A percentile compares a stretch with the other conserved stretches of the same genome.
Conservation (phyloP, 2,888 invertebrate species). For the Ormyrus nitidulus region DNA sequence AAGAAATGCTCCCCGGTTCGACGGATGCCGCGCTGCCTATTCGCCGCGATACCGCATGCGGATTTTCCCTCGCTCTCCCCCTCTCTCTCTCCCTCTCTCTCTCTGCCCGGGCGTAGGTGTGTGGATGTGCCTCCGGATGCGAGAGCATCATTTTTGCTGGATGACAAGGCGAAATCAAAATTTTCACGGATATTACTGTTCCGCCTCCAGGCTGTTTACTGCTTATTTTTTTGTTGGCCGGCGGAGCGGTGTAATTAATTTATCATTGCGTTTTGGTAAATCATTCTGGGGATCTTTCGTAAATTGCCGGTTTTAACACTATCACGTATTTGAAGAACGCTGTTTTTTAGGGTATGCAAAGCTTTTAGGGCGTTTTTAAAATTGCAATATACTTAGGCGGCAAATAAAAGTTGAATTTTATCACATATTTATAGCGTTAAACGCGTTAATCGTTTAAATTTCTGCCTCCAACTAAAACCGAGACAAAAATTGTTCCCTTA, state of each 20-base stretch:
- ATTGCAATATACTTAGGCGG: no score
- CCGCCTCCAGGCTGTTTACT: background rate
- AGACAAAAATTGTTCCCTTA: no score
- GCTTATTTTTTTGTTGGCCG: no score
- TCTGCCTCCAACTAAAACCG: no score
- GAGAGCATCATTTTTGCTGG: conserved; percentile 23
- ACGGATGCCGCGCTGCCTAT: conserved; percentile 45
- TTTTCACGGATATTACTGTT: conserved; percentile 5
- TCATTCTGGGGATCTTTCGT: background rate
- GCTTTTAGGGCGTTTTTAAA: background rate
- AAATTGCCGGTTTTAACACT: background rate
- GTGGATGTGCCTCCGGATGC: background rate
- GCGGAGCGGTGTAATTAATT: background rate
- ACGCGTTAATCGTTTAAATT: no score
- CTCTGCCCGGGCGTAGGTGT: background rate
- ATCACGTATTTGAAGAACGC: background rate
- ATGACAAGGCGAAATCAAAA: conserved; percentile 14
- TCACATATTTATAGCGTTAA: no score
- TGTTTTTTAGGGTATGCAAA: background rate
- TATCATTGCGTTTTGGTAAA: conserved; percentile 5
- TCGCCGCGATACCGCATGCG: conserved; percentile 38
- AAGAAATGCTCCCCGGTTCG: conserved; percentile 61
- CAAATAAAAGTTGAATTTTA: no score
- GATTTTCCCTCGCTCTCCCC: background rate
- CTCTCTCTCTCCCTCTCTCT: background rate